Conservation (phyloP, 2,113 vertebrate genomes). For the Chaenogobius annularis region DNA sequence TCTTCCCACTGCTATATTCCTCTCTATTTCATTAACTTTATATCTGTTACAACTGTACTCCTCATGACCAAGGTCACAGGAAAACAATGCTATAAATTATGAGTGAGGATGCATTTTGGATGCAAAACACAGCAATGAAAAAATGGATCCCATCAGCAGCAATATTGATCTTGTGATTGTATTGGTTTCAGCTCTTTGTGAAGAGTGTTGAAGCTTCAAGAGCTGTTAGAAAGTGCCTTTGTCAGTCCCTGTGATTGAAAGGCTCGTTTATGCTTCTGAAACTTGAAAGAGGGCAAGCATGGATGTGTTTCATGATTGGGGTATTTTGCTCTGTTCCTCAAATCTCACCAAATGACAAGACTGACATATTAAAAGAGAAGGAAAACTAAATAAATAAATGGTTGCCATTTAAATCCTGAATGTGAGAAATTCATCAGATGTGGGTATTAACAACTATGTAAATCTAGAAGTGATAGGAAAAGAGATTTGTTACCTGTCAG, state of each 20-base stretch:
- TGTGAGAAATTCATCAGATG: no score
- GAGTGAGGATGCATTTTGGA: conserved; percentile 1
- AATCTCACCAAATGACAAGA: background rate
- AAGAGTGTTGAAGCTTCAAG: background rate
- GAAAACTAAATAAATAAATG: background rate
- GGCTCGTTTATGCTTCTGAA: conserved; percentile 45
- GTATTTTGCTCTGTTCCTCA: background rate
- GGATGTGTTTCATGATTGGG: conserved; percentile 18
- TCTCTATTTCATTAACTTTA: conserved; percentile 14
- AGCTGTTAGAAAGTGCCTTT: conserved; percentile 4
- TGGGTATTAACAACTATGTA: no score
- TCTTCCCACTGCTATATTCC: background rate
- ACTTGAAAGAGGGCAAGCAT: conserved; percentile 31
- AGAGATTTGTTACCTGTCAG: no score
- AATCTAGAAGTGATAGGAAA: no score
- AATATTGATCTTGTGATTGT: conserved; percentile 1
- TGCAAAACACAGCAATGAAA: conserved; percentile 15
- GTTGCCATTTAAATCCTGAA: background rate
- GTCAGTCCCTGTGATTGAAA: conserved; percentile 23
- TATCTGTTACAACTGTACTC: conserved; percentile 4
- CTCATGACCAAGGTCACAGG: conserved; percentile 57
- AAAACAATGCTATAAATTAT: conserved; percentile 18
- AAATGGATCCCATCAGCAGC: conserved; percentile 7
- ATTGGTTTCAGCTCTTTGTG: background rate
- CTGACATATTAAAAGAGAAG: background rate